Evolutionary conservation across 2,113 vertebrate species (phyloP).

Genomic region (Zosterops borbonicus): DNA sequence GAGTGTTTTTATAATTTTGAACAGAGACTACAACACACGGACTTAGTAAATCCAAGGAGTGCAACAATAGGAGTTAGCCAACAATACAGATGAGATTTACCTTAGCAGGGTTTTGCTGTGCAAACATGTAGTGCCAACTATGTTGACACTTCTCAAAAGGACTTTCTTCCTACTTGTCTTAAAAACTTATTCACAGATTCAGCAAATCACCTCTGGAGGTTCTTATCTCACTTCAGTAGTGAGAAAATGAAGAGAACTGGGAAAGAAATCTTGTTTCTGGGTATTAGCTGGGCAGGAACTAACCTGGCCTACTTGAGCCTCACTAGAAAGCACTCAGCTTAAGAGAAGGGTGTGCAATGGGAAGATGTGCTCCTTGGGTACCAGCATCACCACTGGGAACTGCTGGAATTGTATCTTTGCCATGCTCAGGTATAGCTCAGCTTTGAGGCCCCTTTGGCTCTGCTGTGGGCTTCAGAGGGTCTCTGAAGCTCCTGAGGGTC

Average conservation of each 20-base stretch:
- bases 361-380: neutral
- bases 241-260: neutral
- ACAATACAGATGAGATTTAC: neutral
- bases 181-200: neutral
- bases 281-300: neutral
- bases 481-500: neutral
- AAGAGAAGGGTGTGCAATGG: neutral
- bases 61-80: neutral
- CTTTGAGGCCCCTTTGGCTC: neutral
- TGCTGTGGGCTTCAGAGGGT: neutral
- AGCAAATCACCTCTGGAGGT: neutral
- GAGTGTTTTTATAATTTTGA: neutral
- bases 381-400: neutral
- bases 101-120: neutral
- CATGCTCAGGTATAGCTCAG: neutral
- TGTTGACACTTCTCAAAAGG: neutral
- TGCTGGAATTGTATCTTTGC: neutral
- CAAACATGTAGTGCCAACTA: neutral
- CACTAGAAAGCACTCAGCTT: neutral
- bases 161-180: neutral
- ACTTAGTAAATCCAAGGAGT: neutral
- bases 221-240: neutral
- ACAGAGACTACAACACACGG: fast-evolving
- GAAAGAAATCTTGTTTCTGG: neutral
- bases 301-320: neutral